A percentile compares a stretch with the other conserved stretches of the same genome.
These are phyloP conservation scores for Ophiothrix spiculata DNA, from an alignment of 35 echinoderm and acorn worm genomes.

Conservation along the genomic window DNA sequence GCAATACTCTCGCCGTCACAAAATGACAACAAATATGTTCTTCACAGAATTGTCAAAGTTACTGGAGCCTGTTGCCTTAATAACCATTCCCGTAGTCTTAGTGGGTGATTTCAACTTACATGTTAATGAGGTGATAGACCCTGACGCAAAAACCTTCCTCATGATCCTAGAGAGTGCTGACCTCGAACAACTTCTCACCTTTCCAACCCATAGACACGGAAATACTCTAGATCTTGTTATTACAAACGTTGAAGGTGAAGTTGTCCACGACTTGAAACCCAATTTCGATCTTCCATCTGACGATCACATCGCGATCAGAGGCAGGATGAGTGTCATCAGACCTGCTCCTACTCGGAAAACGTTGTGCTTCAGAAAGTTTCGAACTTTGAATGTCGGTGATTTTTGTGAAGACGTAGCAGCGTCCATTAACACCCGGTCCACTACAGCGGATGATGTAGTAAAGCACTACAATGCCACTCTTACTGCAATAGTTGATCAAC, in stretches of 20 bases:
- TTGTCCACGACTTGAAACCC: neutral
- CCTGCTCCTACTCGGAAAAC: constrained; percentile 26
- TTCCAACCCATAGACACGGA: neutral
- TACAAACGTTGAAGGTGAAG: constrained; percentile 1
- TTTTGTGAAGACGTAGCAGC: neutral
- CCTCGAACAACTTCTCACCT: neutral
- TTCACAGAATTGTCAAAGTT: neutral
- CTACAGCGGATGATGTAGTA: neutral
- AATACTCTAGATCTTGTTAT: constrained; percentile 20
- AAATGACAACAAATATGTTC: neutral
- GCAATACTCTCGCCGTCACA: neutral
- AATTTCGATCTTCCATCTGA: neutral
- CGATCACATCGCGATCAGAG: constrained; percentile 21
- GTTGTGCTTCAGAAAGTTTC: neutral
- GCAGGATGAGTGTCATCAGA: constrained; percentile 10
- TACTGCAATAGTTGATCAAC: constrained; percentile 6
- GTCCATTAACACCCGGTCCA: neutral
- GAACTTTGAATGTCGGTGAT: neutral
- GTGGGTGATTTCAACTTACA: constrained; percentile 24
- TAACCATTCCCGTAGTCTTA: neutral
- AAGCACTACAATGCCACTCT: constrained; percentile 7
- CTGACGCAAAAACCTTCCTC: neutral
- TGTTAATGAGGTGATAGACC: neutral
- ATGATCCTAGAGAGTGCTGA: neutral
- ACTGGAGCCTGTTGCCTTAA: neutral